Conservation (phyloP, 2,797 vertebrate genomes). For the Leuciscus waleckii region DNA sequence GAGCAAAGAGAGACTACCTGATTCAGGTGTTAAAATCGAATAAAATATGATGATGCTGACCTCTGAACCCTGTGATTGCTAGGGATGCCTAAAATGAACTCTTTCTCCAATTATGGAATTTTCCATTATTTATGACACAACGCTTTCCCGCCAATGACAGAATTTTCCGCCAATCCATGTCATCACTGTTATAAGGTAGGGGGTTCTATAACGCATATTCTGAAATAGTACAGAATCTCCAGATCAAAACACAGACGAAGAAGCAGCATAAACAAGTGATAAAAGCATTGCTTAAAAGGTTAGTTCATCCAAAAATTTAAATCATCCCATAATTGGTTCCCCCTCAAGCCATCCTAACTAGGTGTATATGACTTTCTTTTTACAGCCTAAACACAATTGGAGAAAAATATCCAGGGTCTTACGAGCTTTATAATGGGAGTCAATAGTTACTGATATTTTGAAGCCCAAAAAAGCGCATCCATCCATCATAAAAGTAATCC, state of each 20-base stretch:
- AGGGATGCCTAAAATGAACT: not conserved
- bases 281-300: not conserved
- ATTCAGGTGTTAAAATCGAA: constrained; percentile 1
- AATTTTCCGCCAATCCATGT: not conserved
- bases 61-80: not conserved
- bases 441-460: no score
- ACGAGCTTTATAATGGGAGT: no score
- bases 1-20: constrained; percentile 27
- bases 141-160: not conserved
- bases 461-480: no score
- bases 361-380: no score
- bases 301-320: no score
- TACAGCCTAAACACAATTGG: no score
- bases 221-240: not conserved
- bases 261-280: not conserved
- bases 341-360: no score
- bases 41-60: not conserved
- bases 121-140: not conserved
- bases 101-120: not conserved
- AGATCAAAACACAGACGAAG: not conserved
- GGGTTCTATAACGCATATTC: not conserved
- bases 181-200: not conserved
- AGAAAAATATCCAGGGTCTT: no score
- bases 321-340: no score
- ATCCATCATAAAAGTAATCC: no score